Evolutionary conservation across 2,113 vertebrate species (phyloP).

Genomic region (Lota lota): DNA sequence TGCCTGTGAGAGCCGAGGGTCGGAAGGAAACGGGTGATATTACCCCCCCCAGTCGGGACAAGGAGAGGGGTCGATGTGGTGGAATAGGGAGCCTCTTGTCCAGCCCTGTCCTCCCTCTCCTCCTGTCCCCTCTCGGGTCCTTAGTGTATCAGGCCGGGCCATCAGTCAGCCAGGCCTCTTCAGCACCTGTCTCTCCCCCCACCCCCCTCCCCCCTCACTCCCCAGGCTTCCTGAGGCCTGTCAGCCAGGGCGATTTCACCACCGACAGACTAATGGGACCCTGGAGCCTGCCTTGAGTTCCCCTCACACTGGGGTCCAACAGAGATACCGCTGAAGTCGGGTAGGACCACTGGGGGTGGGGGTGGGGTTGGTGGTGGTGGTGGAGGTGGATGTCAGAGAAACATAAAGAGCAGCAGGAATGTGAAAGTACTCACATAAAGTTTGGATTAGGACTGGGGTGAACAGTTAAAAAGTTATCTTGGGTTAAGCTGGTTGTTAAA

Average conservation of each 20-base stretch:
- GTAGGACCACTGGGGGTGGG: not conserved
- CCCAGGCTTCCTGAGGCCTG: slow-evolving; percentile 57
- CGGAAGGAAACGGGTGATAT: no score
- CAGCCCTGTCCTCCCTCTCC: not conserved
- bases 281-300: slow-evolving; percentile 14
- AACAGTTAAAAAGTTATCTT: no score
- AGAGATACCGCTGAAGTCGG: no score
- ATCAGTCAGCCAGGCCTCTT: slow-evolving; percentile 56
- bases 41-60: not conserved
- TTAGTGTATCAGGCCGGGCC: slow-evolving; percentile 48
- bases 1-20: no score
- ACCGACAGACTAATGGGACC: slow-evolving; percentile 56
- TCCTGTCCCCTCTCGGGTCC: slow-evolving; percentile 41
- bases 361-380: not conserved
- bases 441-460: no score
- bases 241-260: slow-evolving; percentile 36
- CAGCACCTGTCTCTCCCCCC: slow-evolving; percentile 50
- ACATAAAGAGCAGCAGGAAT: not conserved
- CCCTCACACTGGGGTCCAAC: not conserved
- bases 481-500: no score
- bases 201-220: slow-evolving; percentile 6
- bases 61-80: slow-evolving; percentile 41
- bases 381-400: not conserved
- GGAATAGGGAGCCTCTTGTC: slow-evolving; percentile 29
- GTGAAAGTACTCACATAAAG: no score